These are phyloP conservation scores for Apamea epomidion DNA, from an alignment of 2,888 invertebrate species.

Conservation along the genomic window DNA sequence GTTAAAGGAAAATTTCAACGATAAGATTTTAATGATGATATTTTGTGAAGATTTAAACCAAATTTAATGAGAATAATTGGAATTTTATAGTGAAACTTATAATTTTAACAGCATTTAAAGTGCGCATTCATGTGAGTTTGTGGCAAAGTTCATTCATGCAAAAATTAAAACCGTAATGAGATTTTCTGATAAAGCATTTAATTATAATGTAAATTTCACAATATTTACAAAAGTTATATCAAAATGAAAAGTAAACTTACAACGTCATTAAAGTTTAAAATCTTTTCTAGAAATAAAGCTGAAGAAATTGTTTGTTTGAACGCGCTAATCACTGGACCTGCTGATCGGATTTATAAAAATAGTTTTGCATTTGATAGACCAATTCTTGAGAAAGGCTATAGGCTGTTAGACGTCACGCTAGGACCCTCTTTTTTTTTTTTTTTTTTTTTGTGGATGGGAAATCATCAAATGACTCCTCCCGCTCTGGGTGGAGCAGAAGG, in stretches of 20 bases:
- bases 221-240: not conserved
- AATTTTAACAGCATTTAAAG: not conserved
- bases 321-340: no score
- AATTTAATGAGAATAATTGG: not conserved
- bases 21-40: not conserved
- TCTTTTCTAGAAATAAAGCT: no score
- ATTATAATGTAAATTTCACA: not conserved
- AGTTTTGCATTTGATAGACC: no score
- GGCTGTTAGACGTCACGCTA: no score
- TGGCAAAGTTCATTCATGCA: not conserved
- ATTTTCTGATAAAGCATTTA: constrained; percentile 8
- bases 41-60: not conserved
- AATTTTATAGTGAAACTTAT: not conserved
- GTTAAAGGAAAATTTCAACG: not conserved
- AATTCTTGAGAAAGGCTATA: no score
- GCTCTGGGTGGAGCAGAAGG: no score
- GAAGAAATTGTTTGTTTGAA: no score
- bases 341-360: no score
- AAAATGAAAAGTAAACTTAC: constrained; percentile 1
- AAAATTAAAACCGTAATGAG: constrained; percentile 14
- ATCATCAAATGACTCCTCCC: no score
- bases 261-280: constrained; percentile 5
- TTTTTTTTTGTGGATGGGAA: no score
- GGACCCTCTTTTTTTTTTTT: no score
- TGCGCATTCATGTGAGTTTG: not conserved